A percentile compares a stretch with the other conserved stretches of the same genome.
phyloP scores from a whole-genome alignment of 1,140 invertebrate genomes.

The Aleiodes sp. region DNA sequence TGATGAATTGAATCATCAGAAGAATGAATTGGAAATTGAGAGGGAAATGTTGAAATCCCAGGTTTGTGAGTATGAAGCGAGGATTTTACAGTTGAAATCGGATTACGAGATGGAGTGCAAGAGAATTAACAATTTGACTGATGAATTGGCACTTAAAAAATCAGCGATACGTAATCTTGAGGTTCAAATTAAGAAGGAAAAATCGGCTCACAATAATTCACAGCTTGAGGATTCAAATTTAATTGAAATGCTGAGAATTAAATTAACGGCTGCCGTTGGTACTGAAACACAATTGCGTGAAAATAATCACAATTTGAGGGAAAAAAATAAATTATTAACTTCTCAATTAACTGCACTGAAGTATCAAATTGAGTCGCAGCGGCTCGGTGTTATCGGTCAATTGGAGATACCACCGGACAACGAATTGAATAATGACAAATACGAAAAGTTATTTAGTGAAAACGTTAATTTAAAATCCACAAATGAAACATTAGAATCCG shows the following conservation, averaged over 20 bases:
- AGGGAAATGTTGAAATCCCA: conserved; percentile 55
- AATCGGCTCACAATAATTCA: conserved; percentile 41
- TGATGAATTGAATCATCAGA: conserved; percentile 59
- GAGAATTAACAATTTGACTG: conserved; percentile 46
- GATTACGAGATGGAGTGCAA: conserved; percentile 52
- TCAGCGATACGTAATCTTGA: conserved; percentile 48
- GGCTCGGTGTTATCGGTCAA: conserved; percentile 32
- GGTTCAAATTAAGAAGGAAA: conserved; percentile 50
- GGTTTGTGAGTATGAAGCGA: conserved; percentile 56
- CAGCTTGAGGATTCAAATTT: conserved; percentile 57
- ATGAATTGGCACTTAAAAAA: conserved; percentile 54
- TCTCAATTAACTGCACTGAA: conserved; percentile 45
- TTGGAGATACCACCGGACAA: conserved; percentile 41
- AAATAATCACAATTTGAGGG: conserved; percentile 42
- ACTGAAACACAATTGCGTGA: conserved; percentile 48
- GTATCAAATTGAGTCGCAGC: conserved; percentile 43
- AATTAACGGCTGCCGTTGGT: conserved; percentile 47
- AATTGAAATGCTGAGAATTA: conserved; percentile 50
- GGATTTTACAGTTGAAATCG: conserved; percentile 56
- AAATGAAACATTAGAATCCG: conserved; percentile 63
- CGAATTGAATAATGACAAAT: conserved; percentile 57
- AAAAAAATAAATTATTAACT: conserved; percentile 49
- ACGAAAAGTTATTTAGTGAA: conserved; percentile 64
- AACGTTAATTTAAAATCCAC: conserved; percentile 62
- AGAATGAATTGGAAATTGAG: conserved; percentile 59